A percentile compares a stretch with the other conserved stretches of the same genome.
Conservation (phyloP, 2,113 vertebrate species). For the Amblyopsis rosae region DNA sequence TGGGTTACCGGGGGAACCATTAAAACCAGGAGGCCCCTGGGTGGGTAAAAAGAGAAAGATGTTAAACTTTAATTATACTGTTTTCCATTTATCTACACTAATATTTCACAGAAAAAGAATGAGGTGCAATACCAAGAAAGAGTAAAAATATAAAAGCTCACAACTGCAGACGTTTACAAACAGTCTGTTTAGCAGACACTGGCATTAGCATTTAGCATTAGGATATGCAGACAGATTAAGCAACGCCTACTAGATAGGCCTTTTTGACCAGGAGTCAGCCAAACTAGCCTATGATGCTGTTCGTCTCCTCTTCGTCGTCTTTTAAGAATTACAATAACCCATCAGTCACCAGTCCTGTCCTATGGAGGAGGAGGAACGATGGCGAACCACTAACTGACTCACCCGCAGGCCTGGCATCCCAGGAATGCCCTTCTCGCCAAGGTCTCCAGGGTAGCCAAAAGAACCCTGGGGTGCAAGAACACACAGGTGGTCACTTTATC, state of each 20-base stretch:
- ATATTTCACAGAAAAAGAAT: no score
- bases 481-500: background rate
- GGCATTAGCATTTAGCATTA: no score
- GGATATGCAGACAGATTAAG: no score
- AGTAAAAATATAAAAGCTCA: background rate
- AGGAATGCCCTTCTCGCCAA: constrained; percentile 89
- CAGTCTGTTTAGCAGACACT: no score
- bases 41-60: constrained; percentile 14
- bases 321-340: no score
- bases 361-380: no score
- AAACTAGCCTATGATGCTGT: background rate
- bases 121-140: constrained; percentile 28
- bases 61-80: background rate
- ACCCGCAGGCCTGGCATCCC: constrained; percentile 90
- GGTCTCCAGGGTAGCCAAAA: constrained; percentile 75
- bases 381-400: constrained; percentile 43
- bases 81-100: no score
- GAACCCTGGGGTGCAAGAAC: constrained; percentile 71
- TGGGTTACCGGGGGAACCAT: constrained; percentile 77
- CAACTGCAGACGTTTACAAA: background rate
- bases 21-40: constrained; percentile 84
- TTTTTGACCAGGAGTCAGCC: no score
- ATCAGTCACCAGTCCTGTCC: no score
- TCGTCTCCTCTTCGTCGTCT: no score
- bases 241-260: no score